These are phyloP conservation scores for Argentina silus DNA, from an alignment of 2,797 vertebrate genomes.

Conservation along the genomic window DNA sequence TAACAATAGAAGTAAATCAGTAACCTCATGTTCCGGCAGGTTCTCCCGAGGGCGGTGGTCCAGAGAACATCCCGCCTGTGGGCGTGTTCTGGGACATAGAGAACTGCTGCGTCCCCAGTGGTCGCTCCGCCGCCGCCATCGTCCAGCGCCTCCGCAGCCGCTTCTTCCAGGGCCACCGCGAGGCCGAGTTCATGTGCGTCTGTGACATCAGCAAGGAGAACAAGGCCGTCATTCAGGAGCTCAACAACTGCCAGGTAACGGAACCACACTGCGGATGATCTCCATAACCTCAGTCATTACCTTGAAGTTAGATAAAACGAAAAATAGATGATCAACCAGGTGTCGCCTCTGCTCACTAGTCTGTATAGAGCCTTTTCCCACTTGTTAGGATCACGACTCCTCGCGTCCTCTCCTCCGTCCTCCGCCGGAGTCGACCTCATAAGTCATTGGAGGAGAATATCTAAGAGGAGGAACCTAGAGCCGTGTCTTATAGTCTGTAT, in stretches of 20 bases:
- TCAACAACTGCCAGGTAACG: constrained; percentile 98
- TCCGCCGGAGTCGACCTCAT: no score
- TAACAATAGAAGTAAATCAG: no score
- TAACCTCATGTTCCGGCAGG: constrained; percentile 65
- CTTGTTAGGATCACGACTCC: no score
- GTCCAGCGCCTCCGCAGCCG: constrained; percentile 92
- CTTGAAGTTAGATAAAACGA: no score
- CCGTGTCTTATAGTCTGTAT: no score
- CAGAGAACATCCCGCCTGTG: constrained; percentile 93
- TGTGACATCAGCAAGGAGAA: constrained; percentile 99
- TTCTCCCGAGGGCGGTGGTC: constrained; percentile 81
- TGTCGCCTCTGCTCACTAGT: no score
- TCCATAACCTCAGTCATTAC: not conserved
- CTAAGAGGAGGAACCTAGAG: no score
- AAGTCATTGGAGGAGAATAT: no score
- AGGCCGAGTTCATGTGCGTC: constrained; percentile 98
- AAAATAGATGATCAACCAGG: no score
- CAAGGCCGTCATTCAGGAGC: constrained; percentile 97
- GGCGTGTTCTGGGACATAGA: constrained; percentile 99
- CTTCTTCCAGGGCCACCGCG: constrained; percentile 95
- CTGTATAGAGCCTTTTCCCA: no score
- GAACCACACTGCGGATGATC: not conserved
- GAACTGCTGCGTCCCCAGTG: constrained; percentile 94
- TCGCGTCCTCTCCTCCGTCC: no score
- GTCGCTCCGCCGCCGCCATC: constrained; percentile 90